Evolutionary conservation across 2,888 invertebrate genomes (phyloP), one percentile per base, ranked within the genome.

Genomic region (Nomada lathburiana): DNA sequence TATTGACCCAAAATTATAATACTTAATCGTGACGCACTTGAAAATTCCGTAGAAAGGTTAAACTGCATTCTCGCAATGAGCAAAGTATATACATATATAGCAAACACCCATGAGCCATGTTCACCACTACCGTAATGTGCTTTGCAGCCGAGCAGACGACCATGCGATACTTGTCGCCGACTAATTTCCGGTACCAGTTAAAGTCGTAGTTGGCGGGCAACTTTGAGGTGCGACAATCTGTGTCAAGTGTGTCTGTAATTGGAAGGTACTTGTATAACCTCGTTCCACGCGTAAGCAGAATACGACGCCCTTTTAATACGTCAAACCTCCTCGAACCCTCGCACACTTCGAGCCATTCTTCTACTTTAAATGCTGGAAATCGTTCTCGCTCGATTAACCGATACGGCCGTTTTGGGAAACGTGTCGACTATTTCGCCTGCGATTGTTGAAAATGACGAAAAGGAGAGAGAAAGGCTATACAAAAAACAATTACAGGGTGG

Each of bases 221-320:
- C 71, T 75, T 75, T 59, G 71, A 70, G 64, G 53, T 53, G 52
- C 73, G 57, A 68, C 72, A 20, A 78, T 83, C 74, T 78, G 74
- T 81, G 83, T 83, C 83, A 81, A 81, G 81, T 82, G 83, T 63
- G 67, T 20, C 53, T 73, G 80, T 83, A 83, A 83, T 83, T 80
- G 78, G 83, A 75, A 82, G 78, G 63, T 42, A 69, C 78, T 86
- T 50, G 76, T 82, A 76, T 82, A 80, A 86, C 79, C 82, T 63
- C 67, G 64, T 83, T 79, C 52, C 76, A 70, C 79, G 71, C 53
- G 62, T 72, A 69, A 80, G 78, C 75, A 80, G 67, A 64, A 74
- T 71, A 65, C 69, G 72, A 52, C 57, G 65, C 71, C 76, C 59
- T 75, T 74, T 82, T 55, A 71, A 78, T 71, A 52, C 63, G 67